Evolutionary conservation across 2,113 vertebrate genomes (phyloP).

Genomic region (Entomyzon cyanotis): DNA sequence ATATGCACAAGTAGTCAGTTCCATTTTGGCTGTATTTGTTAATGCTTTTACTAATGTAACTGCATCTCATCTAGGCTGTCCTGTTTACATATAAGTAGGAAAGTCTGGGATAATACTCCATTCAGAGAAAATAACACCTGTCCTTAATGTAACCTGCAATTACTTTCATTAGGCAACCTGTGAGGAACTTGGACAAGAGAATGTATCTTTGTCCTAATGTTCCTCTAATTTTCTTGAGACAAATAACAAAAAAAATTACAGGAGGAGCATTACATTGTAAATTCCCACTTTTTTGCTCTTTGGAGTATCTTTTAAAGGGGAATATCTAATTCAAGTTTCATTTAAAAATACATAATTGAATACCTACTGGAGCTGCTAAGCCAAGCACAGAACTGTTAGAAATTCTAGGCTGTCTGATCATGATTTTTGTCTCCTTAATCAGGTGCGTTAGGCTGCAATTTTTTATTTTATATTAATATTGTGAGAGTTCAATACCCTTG

Average conservation of each 20-base stretch:
- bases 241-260: not conserved
- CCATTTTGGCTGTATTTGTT: not conserved
- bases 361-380: not conserved
- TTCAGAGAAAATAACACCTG: not conserved
- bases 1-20: not conserved
- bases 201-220: not conserved
- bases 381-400: not conserved
- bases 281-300: not conserved
- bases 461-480: not conserved
- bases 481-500: not conserved
- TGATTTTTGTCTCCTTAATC: not conserved
- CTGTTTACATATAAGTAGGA: not conserved
- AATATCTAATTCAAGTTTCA: not conserved
- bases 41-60: not conserved
- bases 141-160: not conserved
- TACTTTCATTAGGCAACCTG: not conserved
- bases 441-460: not conserved
- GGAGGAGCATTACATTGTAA: not conserved
- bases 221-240: not conserved
- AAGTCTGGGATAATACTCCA: not conserved
- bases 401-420: not conserved
- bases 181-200: not conserved
- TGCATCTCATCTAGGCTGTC: not conserved
- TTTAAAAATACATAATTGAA: not conserved
- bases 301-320: not conserved